Base-by-base conservation (phyloP, 2,888 invertebrate genomes). In the Tubiluchus corallicola region DNA sequence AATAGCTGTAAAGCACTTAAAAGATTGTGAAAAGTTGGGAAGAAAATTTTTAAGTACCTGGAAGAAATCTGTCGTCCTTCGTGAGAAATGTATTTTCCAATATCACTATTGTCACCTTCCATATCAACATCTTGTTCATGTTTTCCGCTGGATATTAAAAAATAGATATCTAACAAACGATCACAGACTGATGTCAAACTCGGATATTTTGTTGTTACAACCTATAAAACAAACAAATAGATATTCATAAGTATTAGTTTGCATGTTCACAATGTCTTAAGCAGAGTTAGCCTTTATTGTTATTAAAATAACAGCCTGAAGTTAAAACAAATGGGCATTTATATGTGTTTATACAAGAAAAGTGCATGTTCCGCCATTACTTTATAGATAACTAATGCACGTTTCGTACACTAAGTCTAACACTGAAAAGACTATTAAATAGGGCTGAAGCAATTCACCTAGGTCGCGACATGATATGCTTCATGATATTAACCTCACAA, bases 91-190 rank as follows among this genome's bases (percentile, higher is more conserved):
- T 59, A 56, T 43, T 57, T 57, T 15, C 57, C 55, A 3, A 51
- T 50, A 39, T 47, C 48, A n/a, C 48, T 49, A 13, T 46, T 45
- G 4, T 50, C 50, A 9, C 47, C 44, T 18, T 37, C 9, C 3
- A 40, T 50, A 39, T 50, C 51, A n/a, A 46, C 45, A 19, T 46
- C 42, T n/a, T 48, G 50, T 13, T 55, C 53, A 46, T 79, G 78
- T 56, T 74, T 71, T 2, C 79, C 79, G 38, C 74, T 72, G 17
- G 80, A 79, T 60, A 88, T 79, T 59, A 80, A 71, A 56, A 80
- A 70, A 59, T 82, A 90, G 0, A 85, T 82, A 57, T 81, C 77
- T 3, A 88, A 74, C 59, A 92, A 78, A 57, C 76, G 74, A 41
- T 74, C 71, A 2, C 78, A 72, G 3, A 84, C 75, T 0, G 79